Evolutionary conservation across 1,140 invertebrate species (phyloP).

Genomic region (Schmidtea mediterranea): DNA sequence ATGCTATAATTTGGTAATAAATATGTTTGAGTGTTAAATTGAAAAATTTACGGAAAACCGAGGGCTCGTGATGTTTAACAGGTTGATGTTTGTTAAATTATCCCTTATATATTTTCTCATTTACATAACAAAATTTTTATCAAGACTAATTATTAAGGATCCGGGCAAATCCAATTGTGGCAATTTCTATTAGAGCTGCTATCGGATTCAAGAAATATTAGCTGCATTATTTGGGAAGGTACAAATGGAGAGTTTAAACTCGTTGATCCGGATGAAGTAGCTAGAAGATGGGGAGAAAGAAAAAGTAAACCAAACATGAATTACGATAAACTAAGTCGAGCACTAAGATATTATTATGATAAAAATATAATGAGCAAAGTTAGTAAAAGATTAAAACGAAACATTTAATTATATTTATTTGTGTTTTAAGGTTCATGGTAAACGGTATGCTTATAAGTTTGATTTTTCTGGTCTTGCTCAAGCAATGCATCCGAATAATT

Average conservation of each 20-base stretch:
- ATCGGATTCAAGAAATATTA: slow-evolving; percentile 23
- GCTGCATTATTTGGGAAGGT: slow-evolving; percentile 8
- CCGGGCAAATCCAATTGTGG: slow-evolving; percentile 82
- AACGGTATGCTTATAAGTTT: slow-evolving; percentile 87
- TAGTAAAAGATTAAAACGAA: too few species aligned
- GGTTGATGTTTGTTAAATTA: too few species aligned
- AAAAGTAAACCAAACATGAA: slow-evolving; percentile 99
- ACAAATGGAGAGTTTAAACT: slow-evolving; percentile 60
- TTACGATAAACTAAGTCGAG: slow-evolving; percentile 87
- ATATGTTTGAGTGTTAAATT: too few species aligned
- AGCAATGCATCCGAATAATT: slow-evolving; percentile 47
- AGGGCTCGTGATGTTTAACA: too few species aligned
- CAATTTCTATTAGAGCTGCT: slow-evolving; percentile 75
- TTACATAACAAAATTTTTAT: too few species aligned
- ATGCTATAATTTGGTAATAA: too few species aligned
- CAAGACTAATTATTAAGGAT: slow-evolving; percentile 36
- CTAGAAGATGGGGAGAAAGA: slow-evolving; percentile 75
- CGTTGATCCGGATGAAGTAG: slow-evolving; percentile 86
- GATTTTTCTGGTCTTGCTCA: slow-evolving; percentile 42
- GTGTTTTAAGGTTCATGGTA: slow-evolving; percentile 37
- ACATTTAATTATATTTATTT: too few species aligned
- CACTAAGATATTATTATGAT: slow-evolving; percentile 53
- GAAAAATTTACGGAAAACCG: too few species aligned
- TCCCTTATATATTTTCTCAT: too few species aligned
- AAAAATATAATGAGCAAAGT: slow-evolving; percentile 38